These are phyloP conservation scores for Meloidogyne floridensis DNA, from an alignment of 1,140 invertebrate genomes.

Conservation along the genomic window DNA sequence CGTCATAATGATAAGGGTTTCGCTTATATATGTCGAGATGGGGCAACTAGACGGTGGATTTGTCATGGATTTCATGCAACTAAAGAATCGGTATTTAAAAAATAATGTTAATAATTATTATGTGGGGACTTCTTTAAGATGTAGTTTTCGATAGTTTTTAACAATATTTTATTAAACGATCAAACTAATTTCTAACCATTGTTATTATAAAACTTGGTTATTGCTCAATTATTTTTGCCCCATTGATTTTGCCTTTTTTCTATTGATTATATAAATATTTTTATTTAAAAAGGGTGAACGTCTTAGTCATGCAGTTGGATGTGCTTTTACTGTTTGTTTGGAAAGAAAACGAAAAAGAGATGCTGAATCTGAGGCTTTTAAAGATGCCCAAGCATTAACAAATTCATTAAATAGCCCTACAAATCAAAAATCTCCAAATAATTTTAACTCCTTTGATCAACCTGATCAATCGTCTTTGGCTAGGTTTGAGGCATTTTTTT, in stretches of 20 bases:
- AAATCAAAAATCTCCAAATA: background rate
- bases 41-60: constrained; percentile 89
- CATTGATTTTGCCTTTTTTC: constrained; percentile 24
- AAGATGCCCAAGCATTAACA: constrained; percentile 39
- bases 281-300: constrained; percentile 79
- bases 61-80: constrained; percentile 96
- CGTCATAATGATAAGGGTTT: constrained; percentile 96
- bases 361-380: constrained; percentile 78
- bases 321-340: constrained; percentile 95
- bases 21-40: constrained; percentile 85
- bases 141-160: too few species aligned
- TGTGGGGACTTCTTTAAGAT: too few species aligned
- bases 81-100: constrained; percentile 73
- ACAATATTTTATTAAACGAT: too few species aligned
- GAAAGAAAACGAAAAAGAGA: constrained; percentile 96
- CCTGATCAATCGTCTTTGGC: constrained; percentile 17
- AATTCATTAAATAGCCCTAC: constrained; percentile 7
- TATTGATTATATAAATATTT: constrained; percentile 34
- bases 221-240: too few species aligned
- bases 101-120: too few species aligned
- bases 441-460: background rate
- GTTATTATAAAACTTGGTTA: too few species aligned
- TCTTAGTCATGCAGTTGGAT: constrained; percentile 96
- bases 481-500: background rate
- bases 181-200: too few species aligned